Base-by-base conservation (phyloP, 2,888 invertebrate species). In the Aphidoletes aphidimyza region DNA sequence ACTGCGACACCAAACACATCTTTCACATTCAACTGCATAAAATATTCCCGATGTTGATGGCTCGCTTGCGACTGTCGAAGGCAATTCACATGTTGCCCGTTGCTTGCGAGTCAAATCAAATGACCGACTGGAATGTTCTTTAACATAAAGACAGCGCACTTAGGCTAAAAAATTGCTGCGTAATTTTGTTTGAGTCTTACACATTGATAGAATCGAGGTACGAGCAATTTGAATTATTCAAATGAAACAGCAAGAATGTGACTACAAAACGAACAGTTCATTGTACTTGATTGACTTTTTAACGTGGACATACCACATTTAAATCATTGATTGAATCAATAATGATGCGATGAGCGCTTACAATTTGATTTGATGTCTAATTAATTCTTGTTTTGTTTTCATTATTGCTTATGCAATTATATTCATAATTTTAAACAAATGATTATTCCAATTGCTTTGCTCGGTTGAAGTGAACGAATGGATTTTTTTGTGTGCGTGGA, bases 171-270 rank as follows among this genome's bases (percentile, higher is more conserved):
- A 81, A 81, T 81, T 81, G 81, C 81, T 81, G 81, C 81, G 81
- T 81, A 81, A 81, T 81, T 81, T 81, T 81, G 36, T 81, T n/a
- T 81, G 37, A 81, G 37, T 37, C 36, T 78, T 59, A 47, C 47
- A 47, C 22, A 17, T 1, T 69, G n/a, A 69, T 19, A 81, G 37
- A 39, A 81, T 81, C 22, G 81, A 81, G 37, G 37, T 81, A n/a
- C 37, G 81, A 81, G 81, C 81, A 22, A 81, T 81, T 81, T 81
- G 81, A 81, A 81, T 81, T 81, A 37, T 81, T 81, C 37, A 37
- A 81, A 37, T 36, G n/a, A 37, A 37, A 81, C 36, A 81, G n/a
- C 36, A 37, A 36, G 5, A 54, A 54, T n/a, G 30, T 5, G 30
- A 59, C 3, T 30, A 59, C 19, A 14, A 69, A 30, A 34, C 34